Conservation (phyloP, 2,113 vertebrate genomes). For the Megalops atlanticus region DNA sequence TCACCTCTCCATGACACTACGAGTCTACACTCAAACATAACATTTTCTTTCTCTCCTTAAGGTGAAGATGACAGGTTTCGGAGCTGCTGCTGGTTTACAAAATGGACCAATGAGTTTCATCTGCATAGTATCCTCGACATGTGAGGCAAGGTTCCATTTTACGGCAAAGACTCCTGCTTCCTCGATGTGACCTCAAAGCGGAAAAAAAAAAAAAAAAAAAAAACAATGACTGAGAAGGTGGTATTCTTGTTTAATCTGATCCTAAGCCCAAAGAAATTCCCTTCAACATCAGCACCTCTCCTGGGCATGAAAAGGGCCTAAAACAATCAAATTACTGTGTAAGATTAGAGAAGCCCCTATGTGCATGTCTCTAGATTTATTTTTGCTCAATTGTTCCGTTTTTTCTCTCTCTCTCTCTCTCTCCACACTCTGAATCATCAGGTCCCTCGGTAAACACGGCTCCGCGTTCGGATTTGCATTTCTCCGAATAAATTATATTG, state of each 20-base stretch:
- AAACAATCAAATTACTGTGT: not conserved
- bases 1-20: not conserved
- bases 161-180: not conserved
- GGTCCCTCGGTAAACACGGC: constrained; percentile 69
- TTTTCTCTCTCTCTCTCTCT: constrained; percentile 22
- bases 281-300: not conserved
- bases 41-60: not conserved
- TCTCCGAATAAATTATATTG: constrained; percentile 70
- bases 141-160: not conserved
- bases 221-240: not conserved
- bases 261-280: not conserved
- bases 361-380: constrained; percentile 39
- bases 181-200: not conserved
- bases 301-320: not conserved
- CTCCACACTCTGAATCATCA: constrained; percentile 62
- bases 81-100: not conserved
- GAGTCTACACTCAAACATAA: not conserved
- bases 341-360: constrained; percentile 13
- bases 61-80: not conserved
- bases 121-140: not conserved
- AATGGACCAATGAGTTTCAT: not conserved
- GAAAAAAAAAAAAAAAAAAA: not conserved
- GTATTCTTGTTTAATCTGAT: not conserved
- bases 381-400: constrained; percentile 32
- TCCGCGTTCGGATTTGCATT: constrained; percentile 68